Evolutionary conservation across 2,888 invertebrate species (phyloP), one percentile per base, ranked within the genome.

Genomic region (Geophilus truncorum): DNA sequence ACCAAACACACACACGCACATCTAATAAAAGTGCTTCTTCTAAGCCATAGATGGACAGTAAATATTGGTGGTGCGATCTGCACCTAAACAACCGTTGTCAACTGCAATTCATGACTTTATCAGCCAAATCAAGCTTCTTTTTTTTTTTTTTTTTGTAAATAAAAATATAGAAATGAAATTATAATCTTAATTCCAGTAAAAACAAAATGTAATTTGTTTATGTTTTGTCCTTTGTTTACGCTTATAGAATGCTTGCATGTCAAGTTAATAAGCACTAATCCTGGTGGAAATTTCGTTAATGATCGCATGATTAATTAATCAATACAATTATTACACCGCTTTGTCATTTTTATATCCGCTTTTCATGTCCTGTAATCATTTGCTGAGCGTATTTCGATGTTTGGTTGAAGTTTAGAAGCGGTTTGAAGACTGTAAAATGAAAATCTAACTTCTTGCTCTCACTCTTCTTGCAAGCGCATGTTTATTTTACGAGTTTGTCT

Each of bases 261-360:
- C 45, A 45, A 45, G 12, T 45, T 15, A 45, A 12, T 3, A n/a
- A n/a, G 15, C 40, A 7, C 3, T n/a, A 45, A 45, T 1, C n/a
- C n/a, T n/a, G 45, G n/a, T 45, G 45, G 45, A n/a, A 45, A n/a
- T 45, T 45, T 45, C 45, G 25, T 62, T 62, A 62, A 62, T 62
- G 62, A 62, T 28, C 62, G 15, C 62, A 62, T 62, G 62, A 62
- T 62, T 62, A 62, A 62, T 62, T 62, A 62, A 62, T 62, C 62
- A 62, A 62, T 62, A 62, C 62, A 25, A 45, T 62, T 62, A 62
- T 62, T 62, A 62, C 25, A 25, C 62, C 28, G 25, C 62, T 62
- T 62, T 62, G 15, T 62, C 62, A 62, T 62, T 4, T 62, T 62
- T 62, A 62, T 62, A 62, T 62, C 9, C 23, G 10, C 25, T 25